Evolutionary conservation across 2,113 vertebrate species (phyloP).

Genomic region (Cynopterus brachyotis): DNA sequence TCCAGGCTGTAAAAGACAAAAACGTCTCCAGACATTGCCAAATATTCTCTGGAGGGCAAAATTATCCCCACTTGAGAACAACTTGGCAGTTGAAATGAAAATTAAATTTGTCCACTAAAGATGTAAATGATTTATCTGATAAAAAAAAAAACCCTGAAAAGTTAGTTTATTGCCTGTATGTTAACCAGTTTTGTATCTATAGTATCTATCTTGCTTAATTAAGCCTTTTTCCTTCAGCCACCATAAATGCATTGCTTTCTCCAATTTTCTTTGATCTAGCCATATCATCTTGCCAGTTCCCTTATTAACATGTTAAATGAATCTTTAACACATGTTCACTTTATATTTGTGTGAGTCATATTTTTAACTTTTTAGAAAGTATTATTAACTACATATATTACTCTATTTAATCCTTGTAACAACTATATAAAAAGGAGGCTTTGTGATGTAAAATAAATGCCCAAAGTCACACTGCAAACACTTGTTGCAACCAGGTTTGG

Average conservation of each 20-base stretch:
- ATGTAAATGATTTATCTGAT: not conserved
- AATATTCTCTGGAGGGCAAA: not conserved
- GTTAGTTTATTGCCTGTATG: not conserved
- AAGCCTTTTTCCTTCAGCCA: not conserved
- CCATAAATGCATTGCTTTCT: not conserved
- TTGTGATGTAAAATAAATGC: not conserved
- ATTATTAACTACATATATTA: not conserved
- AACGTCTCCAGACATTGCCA: not conserved
- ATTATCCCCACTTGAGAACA: not conserved
- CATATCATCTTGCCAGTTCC: not conserved
- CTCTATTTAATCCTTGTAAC: conserved; percentile 7
- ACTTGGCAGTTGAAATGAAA: not conserved
- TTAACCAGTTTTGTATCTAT: not conserved
- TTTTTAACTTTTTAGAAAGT: not conserved
- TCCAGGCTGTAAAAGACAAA: not conserved
- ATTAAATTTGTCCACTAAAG: not conserved
- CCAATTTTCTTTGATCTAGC: not conserved
- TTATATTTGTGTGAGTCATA: not conserved
- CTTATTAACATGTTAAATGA: not conserved
- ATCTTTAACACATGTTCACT: not conserved
- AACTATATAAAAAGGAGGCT: not conserved
- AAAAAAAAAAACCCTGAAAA: not conserved
- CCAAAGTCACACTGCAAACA: not conserved
- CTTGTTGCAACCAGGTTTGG: not conserved
- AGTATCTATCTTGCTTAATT: not conserved